Evolutionary conservation across 2,113 vertebrate species (phyloP).

Genomic region (Pseudonaja textilis): DNA sequence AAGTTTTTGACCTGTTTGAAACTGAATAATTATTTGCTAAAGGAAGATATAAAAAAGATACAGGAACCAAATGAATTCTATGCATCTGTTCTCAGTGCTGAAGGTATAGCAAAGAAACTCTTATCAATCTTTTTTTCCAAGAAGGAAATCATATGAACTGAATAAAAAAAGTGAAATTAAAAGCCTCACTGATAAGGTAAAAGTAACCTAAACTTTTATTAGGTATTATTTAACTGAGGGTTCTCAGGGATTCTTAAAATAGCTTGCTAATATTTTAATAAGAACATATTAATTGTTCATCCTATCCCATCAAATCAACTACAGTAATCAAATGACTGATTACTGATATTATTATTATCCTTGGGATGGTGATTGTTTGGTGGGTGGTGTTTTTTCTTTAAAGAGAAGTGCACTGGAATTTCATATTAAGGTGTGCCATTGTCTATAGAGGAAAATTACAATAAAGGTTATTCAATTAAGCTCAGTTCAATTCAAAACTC

Average conservation of each 20-base stretch:
- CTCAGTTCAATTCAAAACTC: too few species aligned
- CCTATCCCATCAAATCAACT: background rate
- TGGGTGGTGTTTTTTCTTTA: too few species aligned
- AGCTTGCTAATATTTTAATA: background rate
- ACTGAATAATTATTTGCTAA: background rate
- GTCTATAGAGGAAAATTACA: too few species aligned
- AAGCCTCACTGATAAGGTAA: background rate
- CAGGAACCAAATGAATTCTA: too few species aligned
- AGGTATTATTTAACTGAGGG: background rate
- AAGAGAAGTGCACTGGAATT: too few species aligned
- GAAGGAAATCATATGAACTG: background rate
- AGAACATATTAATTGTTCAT: background rate
- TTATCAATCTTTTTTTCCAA: background rate
- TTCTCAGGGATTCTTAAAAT: background rate
- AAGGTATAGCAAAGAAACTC: background rate
- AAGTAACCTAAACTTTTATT: background rate
- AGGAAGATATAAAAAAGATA: too few species aligned
- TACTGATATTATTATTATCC: background rate
- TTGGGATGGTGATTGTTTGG: too few species aligned
- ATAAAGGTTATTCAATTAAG: too few species aligned
- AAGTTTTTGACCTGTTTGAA: background rate
- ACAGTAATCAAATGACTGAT: background rate
- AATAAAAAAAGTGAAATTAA: background rate
- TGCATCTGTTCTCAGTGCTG: background rate
- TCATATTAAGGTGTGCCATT: too few species aligned